Evolutionary conservation across 2,113 vertebrate species (phyloP).

Genomic region (Siphamia tubifer): DNA sequence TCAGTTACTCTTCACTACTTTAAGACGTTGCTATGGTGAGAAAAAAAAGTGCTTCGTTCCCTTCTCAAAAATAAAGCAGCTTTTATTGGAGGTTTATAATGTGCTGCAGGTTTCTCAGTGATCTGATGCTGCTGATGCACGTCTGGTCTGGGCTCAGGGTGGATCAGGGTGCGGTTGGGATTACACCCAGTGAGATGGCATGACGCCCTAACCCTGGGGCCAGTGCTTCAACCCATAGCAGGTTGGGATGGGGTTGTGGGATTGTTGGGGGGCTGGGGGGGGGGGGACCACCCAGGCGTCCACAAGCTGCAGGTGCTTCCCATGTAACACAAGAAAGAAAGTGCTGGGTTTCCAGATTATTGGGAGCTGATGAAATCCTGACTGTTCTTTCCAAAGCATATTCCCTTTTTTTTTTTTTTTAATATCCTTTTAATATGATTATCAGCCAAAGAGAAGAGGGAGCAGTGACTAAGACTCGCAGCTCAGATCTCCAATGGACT

Average conservation of each 20-base stretch:
- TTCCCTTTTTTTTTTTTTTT: too few species aligned
- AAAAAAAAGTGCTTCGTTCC: too few species aligned
- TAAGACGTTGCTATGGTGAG: neutral
- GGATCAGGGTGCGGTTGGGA: constrained; percentile 48
- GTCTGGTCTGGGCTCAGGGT: neutral
- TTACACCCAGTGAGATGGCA: constrained; percentile 41
- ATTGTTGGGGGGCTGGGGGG: neutral
- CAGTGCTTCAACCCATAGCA: too few species aligned
- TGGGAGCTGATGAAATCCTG: constrained; percentile 33
- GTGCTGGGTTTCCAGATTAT: neutral
- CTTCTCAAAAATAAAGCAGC: too few species aligned
- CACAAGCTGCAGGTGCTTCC: constrained; percentile 10
- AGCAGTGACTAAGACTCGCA: neutral
- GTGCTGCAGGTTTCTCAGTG: neutral
- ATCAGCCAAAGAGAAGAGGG: neutral
- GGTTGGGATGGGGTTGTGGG: too few species aligned
- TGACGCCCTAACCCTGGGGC: constrained; percentile 20
- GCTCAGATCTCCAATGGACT: neutral
- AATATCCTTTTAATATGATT: too few species aligned
- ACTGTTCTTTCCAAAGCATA: too few species aligned
- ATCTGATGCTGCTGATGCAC: neutral
- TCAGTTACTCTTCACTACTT: neutral
- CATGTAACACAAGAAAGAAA: neutral
- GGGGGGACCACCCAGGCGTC: constrained; percentile 22
- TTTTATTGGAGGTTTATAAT: too few species aligned